A percentile compares a stretch with the other conserved stretches of the same genome.
These are phyloP conservation scores for Luperina testacea DNA, from an alignment of 2,888 invertebrate genomes.

Conservation along the genomic window DNA sequence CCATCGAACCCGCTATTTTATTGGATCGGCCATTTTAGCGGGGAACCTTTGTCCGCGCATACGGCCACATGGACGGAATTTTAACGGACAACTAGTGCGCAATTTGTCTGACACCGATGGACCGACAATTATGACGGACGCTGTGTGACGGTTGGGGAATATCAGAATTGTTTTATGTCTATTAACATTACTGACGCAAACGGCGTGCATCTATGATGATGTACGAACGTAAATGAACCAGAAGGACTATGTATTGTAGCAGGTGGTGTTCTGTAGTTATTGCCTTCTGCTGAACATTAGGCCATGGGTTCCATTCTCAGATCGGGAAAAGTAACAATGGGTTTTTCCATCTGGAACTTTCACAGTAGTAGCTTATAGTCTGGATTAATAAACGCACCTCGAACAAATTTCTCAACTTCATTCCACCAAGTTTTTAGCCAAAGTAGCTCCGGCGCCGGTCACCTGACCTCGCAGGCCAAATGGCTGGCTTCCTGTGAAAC, in stretches of 20 bases:
- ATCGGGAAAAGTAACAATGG: too few relatives aligned
- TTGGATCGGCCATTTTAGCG: slow-evolving; percentile 41
- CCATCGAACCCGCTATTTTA: slow-evolving; percentile 40
- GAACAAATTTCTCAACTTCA: too few relatives aligned
- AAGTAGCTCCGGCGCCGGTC: not conserved
- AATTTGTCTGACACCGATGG: slow-evolving; percentile 12
- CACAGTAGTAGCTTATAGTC: too few relatives aligned
- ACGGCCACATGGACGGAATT: slow-evolving; percentile 32
- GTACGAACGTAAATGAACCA: too few relatives aligned
- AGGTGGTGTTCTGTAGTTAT: too few relatives aligned
- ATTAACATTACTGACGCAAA: not conserved
- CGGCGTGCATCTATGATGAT: too few relatives aligned
- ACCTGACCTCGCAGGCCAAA: slow-evolving; percentile 11
- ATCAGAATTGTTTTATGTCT: slow-evolving; percentile 9
- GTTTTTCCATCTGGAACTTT: too few relatives aligned
- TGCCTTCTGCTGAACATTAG: too few relatives aligned
- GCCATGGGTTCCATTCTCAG: too few relatives aligned
- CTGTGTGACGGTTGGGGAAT: not conserved
- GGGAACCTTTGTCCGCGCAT: slow-evolving; percentile 35
- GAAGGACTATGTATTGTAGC: too few relatives aligned
- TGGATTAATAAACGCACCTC: not conserved
- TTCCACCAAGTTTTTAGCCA: not conserved
- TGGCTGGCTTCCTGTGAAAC: slow-evolving; percentile 22
- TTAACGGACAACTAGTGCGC: slow-evolving; percentile 31
- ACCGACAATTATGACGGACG: slow-evolving; percentile 27